Percentiles rank a stretch among this genome's conserved stretches.
Conservation (phyloP, 1,140 invertebrate genomes). For the Macrosteles quadrilineatus region DNA sequence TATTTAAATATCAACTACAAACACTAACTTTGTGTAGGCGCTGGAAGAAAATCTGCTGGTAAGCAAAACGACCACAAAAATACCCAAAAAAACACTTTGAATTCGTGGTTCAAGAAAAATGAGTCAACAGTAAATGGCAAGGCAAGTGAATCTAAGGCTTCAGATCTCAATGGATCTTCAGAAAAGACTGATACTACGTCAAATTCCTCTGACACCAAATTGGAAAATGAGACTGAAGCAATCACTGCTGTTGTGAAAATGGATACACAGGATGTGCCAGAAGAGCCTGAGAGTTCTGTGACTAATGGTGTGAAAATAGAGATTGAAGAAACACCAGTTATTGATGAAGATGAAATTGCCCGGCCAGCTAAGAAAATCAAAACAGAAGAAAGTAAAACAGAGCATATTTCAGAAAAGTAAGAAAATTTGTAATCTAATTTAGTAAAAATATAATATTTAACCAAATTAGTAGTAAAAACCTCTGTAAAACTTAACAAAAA, state of each 20-base stretch:
- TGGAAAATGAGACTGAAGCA: too few species aligned
- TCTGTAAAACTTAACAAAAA: too few species aligned
- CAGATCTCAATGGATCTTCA: not conserved
- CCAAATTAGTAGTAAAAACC: too few species aligned
- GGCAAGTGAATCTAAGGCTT: not conserved
- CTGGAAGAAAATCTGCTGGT: conserved; percentile 5
- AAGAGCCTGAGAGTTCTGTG: too few species aligned
- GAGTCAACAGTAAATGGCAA: not conserved
- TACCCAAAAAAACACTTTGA: not conserved
- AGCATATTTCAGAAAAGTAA: conserved; percentile 9
- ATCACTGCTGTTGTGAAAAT: too few species aligned
- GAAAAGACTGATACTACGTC: too few species aligned
- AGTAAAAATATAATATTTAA: too few species aligned
- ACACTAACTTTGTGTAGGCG: not conserved
- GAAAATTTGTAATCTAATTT: too few species aligned
- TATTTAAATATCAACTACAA: too few species aligned
- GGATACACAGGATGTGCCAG: too few species aligned
- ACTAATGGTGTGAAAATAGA: not conserved
- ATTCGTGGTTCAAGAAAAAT: conserved; percentile 7
- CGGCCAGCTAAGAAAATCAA: conserved; percentile 15
- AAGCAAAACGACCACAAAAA: not conserved
- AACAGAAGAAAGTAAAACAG: conserved; percentile 16
- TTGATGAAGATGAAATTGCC: not conserved
- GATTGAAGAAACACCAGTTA: not conserved
- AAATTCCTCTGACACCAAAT: too few species aligned